Evolutionary conservation across 2,888 invertebrate genomes (phyloP).

Genomic region (Lasius fuliginosus): DNA sequence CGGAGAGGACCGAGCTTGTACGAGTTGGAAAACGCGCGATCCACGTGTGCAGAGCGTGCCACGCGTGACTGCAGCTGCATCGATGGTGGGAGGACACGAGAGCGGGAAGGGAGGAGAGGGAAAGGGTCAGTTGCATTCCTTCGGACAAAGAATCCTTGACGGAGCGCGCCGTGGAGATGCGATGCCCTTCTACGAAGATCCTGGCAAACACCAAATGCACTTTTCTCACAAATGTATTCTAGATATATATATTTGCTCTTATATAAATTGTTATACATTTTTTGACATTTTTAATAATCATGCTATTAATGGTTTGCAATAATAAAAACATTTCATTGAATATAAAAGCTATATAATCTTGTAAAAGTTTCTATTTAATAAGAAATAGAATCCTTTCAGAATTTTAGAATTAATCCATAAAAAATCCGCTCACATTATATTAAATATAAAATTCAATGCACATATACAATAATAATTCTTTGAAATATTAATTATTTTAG

Average conservation of each 20-base stretch:
- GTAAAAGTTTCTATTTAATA: too few species aligned
- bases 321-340: not conserved
- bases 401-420: too few species aligned
- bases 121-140: constrained; percentile 57
- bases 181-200: constrained; percentile 60
- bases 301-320: not conserved
- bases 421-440: too few species aligned
- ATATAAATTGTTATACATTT: not conserved
- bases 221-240: not conserved
- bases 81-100: constrained; percentile 65
- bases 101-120: constrained; percentile 31
- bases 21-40: constrained; percentile 79
- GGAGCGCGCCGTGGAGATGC: not conserved
- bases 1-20: constrained; percentile 77
- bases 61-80: constrained; percentile 80
- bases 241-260: too few species aligned
- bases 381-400: too few species aligned
- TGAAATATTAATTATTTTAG: too few species aligned
- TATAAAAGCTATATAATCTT: too few species aligned
- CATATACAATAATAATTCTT: too few species aligned
- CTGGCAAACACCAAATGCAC: constrained; percentile 21
- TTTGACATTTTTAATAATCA: not conserved
- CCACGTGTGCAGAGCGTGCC: constrained; percentile 85
- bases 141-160: constrained; percentile 37
- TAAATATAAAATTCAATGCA: too few species aligned